These are phyloP conservation scores for Sinhomidia bicolor DNA, from an alignment of 2,888 invertebrate genomes.

Conservation along the genomic window DNA sequence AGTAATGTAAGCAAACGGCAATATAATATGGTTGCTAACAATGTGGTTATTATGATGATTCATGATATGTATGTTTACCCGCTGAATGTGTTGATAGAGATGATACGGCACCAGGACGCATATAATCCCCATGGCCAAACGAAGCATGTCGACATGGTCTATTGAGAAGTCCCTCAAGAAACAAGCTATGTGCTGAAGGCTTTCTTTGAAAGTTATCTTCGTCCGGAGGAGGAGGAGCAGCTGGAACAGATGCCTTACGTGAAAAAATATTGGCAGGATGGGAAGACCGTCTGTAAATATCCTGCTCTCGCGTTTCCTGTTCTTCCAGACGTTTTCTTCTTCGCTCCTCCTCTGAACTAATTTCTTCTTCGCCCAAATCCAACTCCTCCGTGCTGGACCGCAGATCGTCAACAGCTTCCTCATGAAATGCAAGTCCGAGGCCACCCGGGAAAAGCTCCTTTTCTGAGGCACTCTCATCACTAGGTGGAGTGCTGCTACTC, in stretches of 20 bases:
- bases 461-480: conserved; percentile 92
- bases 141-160: conserved; percentile 76
- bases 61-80: conserved; percentile 48
- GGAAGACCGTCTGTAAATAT: conserved; percentile 75
- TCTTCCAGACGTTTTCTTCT: conserved; percentile 62
- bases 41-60: not conserved
- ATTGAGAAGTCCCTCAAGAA: conserved; percentile 77
- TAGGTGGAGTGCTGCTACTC: conserved; percentile 93
- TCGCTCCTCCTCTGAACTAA: conserved; percentile 80
- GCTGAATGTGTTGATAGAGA: conserved; percentile 75
- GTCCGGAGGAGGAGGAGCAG: conserved; percentile 64
- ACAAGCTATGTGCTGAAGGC: conserved; percentile 79
- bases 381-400: conserved; percentile 94
- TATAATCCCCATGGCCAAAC: conserved; percentile 77
- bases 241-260: conserved; percentile 70
- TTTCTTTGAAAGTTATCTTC: conserved; percentile 73
- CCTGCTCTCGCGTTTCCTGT: conserved; percentile 69
- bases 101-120: conserved; percentile 77
- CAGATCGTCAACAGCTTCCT: conserved; percentile 92
- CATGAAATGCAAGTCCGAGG: conserved; percentile 80
- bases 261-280: conserved; percentile 79
- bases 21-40: not conserved
- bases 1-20: not conserved
- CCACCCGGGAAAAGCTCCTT: conserved; percentile 86
- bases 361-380: conserved; percentile 88